Evolutionary conservation across 2,888 invertebrate species (phyloP).

Genomic region (Temnothorax rugatulus): DNA sequence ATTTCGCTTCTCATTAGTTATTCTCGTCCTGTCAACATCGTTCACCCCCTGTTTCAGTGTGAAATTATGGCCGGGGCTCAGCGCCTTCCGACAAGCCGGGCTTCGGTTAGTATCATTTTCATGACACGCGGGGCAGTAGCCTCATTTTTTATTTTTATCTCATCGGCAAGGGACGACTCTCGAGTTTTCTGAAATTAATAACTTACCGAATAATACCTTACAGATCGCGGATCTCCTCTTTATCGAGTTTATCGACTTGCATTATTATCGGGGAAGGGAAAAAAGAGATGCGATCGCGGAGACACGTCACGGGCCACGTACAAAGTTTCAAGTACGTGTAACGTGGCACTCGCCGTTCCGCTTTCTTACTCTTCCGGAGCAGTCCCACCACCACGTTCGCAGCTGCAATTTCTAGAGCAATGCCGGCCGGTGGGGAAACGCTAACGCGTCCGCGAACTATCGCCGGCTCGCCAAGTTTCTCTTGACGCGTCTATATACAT

Average conservation of each 20-base stretch:
- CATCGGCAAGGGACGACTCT: background rate
- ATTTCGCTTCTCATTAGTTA: constrained; percentile 70
- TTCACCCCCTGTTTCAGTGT: constrained; percentile 65
- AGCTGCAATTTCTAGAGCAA: constrained; percentile 74
- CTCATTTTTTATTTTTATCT: constrained; percentile 15
- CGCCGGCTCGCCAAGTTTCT: constrained; percentile 24
- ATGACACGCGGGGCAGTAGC: background rate
- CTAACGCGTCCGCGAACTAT: constrained; percentile 57
- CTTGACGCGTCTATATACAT: background rate
- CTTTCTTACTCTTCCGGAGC: constrained; percentile 85
- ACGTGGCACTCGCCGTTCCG: constrained; percentile 82
- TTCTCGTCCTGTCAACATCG: constrained; percentile 70
- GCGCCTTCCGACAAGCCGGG: constrained; percentile 58
- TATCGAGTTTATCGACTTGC: background rate
- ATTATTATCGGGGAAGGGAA: constrained; percentile 6
- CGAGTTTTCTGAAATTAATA: constrained; percentile 16
- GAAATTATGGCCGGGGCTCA: constrained; percentile 66
- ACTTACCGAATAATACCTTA: background rate
- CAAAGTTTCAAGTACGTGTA: constrained; percentile 78
- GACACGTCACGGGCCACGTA: constrained; percentile 70
- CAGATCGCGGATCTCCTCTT: background rate
- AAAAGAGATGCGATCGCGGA: constrained; percentile 38
- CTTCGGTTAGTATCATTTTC: constrained; percentile 48
- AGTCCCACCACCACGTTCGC: constrained; percentile 69
- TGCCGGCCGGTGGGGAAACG: constrained; percentile 60